phyloP scores from a whole-genome alignment of 2,113 vertebrate species.

The human (Homo sapiens) region GRCh38 chr15:90560501-90561000 shows the following conservation, averaged over 20 bases:
- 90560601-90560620: not conserved
- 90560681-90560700: not conserved
- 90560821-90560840: not conserved
- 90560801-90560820: not conserved
- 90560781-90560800: not conserved
- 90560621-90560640: not conserved
- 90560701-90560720: not conserved
- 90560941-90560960: not conserved
- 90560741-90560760: not conserved
- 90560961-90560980: not conserved
- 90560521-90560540: not conserved
- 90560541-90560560: not conserved
- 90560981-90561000: not conserved
- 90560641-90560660: not conserved
- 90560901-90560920: not conserved
- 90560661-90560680: not conserved
- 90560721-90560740: rapidly evolving
- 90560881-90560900: not conserved
- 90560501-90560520: rapidly evolving
- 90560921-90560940: not conserved
- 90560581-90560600: not conserved
- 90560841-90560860: not conserved
- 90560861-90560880: not conserved
- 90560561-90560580: not conserved
- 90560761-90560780: not conserved